Percentiles rank a stretch among this genome's conserved stretches.
These are phyloP conservation scores for Taenaris catops DNA, from an alignment of 2,888 invertebrate species.

Conservation along the genomic window DNA sequence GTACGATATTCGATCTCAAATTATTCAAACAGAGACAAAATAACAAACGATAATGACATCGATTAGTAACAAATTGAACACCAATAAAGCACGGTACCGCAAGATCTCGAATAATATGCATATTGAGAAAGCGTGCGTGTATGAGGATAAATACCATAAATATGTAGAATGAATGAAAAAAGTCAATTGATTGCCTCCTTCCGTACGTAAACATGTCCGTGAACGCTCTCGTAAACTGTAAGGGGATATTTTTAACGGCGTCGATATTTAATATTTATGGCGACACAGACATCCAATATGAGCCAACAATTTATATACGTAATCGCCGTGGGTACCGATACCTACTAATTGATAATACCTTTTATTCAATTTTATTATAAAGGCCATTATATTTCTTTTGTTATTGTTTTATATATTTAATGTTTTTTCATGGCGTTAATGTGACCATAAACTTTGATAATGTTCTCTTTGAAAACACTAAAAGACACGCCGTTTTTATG, in stretches of 20 bases:
- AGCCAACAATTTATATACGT: slow-evolving; percentile 67
- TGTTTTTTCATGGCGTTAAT: no score
- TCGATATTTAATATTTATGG: slow-evolving; percentile 79
- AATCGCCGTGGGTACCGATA: slow-evolving; percentile 44
- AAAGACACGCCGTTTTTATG: no score
- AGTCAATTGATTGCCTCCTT: slow-evolving; percentile 63
- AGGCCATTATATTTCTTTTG: slow-evolving; percentile 9
- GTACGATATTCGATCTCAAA: slow-evolving; percentile 16
- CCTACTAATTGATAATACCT: slow-evolving; percentile 36
- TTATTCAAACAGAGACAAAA: slow-evolving; percentile 10
- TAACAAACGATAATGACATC: slow-evolving; percentile 22
- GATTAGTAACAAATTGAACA: slow-evolving; percentile 29
- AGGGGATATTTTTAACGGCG: slow-evolving; percentile 75
- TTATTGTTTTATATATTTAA: no score
- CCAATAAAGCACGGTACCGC: slow-evolving; percentile 29
- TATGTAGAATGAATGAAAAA: slow-evolving; percentile 56
- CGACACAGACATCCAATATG: slow-evolving; percentile 75
- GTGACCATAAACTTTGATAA: no score
- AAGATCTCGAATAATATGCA: slow-evolving; percentile 38
- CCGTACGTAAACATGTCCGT: slow-evolving; percentile 72
- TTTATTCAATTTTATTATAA: slow-evolving; percentile 22
- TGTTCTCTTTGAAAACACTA: no score
- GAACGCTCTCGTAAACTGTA: slow-evolving; percentile 74
- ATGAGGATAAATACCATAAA: slow-evolving; percentile 37
- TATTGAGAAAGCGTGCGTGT: slow-evolving; percentile 51